Base-by-base conservation (phyloP, 2,797 vertebrate species). In the Amblyraja radiata region DNA sequence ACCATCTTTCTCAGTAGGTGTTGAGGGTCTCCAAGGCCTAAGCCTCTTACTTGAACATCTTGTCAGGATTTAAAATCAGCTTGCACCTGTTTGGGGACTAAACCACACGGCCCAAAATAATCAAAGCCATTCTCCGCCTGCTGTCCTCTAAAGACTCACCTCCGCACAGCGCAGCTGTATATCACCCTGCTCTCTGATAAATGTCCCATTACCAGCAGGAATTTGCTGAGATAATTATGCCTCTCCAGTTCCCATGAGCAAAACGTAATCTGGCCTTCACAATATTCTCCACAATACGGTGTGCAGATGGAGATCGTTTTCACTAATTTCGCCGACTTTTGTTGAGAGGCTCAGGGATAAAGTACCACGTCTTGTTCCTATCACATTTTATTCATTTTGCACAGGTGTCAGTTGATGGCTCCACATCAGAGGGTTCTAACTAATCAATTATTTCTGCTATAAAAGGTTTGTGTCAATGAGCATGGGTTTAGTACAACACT, bases 161-260 rank as follows among this genome's bases (percentile, higher is more conserved):
- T 93, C 5, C 8, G 65, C 32, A 93, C 81, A 93, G 94, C 95
- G 94, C 28, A 93, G 93, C 92, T 94, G 93, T 78, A 94, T 92
- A 94, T 92, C 93, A 76, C 93, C 94, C 93, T 74, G 93, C 94
- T 93, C 94, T 94, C 95, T 94, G 93, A 96, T 95, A 94, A 96
- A 95, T 94, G 90, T 94, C 94, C 81, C 93, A 94, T 93, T 93
- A 94, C 95, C 94, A 93, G 93, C 94, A 94, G 95, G 93, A 93
- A 93, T 94, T 95, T 94, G n/a, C 93, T 94, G 94, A 95, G 94
- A 94, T 95, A 95, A 96, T 96, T 95, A 96, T 94, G 94, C 93
- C 93, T 94, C 94, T 93, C 88, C 93, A 94, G 58, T 88, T 95
- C 68, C 94, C 93, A 93, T 73, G 93, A 95, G 94, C 94, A 94